phyloP scores from a whole-genome alignment of 2,113 vertebrate genomes.

The Syngnathus typhle region DNA sequence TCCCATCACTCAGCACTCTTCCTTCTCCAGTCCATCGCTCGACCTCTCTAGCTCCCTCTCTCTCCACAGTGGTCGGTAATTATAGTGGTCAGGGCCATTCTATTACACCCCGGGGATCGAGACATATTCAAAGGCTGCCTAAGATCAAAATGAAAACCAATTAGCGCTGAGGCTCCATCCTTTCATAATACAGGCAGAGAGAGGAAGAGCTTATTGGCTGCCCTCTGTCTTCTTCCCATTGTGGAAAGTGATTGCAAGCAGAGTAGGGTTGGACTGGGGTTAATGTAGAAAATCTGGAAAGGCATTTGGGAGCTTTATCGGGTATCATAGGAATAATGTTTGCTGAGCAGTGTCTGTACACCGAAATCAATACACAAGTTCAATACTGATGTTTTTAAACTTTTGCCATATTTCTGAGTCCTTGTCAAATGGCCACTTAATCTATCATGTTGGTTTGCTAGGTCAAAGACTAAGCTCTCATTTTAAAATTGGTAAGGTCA shows the following conservation, averaged over 20 bases:
- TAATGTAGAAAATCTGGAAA: constrained; percentile 33
- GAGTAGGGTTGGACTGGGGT: constrained; percentile 25
- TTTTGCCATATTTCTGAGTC: neutral
- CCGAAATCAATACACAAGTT: neutral
- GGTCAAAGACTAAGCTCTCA: too few species aligned
- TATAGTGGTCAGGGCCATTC: constrained; percentile 52
- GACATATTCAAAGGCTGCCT: constrained; percentile 52
- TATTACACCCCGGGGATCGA: constrained; percentile 44
- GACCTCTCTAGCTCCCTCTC: constrained; percentile 17
- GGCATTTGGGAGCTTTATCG: constrained; percentile 8
- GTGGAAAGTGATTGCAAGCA: constrained; percentile 14
- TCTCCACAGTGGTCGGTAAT: constrained; percentile 44
- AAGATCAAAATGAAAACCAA: constrained; percentile 66
- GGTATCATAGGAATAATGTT: constrained; percentile 13
- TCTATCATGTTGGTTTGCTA: neutral
- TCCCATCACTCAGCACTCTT: constrained; percentile 1
- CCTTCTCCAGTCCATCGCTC: constrained; percentile 13
- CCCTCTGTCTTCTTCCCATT: constrained; percentile 27
- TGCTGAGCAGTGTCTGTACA: constrained; percentile 6
- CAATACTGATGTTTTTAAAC: neutral
- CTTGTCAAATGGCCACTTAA: neutral
- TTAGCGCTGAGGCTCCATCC: constrained; percentile 51
- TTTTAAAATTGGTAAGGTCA: too few species aligned
- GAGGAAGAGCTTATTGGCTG: constrained; percentile 30
- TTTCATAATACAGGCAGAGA: constrained; percentile 41